Conservation (phyloP, 2,888 invertebrate genomes). For the Sinopyrophorus schimmeli region DNA sequence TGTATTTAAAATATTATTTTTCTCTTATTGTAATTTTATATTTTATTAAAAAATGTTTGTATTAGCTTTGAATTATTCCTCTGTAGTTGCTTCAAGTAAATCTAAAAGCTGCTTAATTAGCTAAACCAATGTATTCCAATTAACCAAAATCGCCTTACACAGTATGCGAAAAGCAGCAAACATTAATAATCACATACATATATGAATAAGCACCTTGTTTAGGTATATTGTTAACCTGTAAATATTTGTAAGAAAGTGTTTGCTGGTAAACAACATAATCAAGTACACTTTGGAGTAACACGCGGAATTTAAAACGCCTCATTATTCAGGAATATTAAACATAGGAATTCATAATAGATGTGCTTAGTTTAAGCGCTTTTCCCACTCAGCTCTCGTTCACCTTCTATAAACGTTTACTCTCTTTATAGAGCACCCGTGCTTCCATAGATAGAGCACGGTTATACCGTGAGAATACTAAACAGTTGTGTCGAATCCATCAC, state of each 20-base stretch:
- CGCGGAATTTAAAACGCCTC: slow-evolving; percentile 24
- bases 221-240: slow-evolving; percentile 3
- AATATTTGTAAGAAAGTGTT: slow-evolving; percentile 8
- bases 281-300: slow-evolving; percentile 10
- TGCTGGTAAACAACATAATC: slow-evolving; percentile 10
- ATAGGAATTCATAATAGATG: slow-evolving; percentile 22
- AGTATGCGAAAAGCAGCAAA: no score
- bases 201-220: no score
- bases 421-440: slow-evolving; percentile 35
- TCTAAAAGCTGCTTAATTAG: no score
- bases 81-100: no score
- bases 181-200: no score
- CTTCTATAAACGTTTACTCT: slow-evolving; percentile 41
- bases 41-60: no score
- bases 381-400: slow-evolving; percentile 36
- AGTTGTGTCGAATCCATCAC: slow-evolving; percentile 46
- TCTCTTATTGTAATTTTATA: no score
- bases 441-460: slow-evolving; percentile 25
- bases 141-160: no score
- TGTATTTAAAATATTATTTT: no score
- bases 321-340: slow-evolving; percentile 23
- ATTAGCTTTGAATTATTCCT: no score
- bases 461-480: slow-evolving; percentile 38
- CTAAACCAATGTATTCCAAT: no score
- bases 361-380: slow-evolving; percentile 30